Percentiles rank a stretch among this genome's conserved stretches.
These are phyloP conservation scores for Mus pahari DNA, from an alignment of 2,113 vertebrate species.

Conservation along the genomic window DNA sequence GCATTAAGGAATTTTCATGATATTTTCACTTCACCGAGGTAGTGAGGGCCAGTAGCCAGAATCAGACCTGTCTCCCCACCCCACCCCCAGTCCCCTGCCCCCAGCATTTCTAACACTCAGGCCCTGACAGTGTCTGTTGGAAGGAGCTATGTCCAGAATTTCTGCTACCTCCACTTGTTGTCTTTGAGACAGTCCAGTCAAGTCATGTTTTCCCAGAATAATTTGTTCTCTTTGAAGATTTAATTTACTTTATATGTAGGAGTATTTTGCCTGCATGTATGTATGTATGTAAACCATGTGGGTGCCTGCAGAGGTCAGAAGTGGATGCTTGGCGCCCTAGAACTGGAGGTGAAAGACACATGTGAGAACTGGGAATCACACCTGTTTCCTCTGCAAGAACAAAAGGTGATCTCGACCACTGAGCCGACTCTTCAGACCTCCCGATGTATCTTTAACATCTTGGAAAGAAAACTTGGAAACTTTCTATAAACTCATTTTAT, in stretches of 20 bases:
- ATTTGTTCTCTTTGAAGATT: not conserved
- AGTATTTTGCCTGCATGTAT: not conserved
- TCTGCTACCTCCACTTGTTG: not conserved
- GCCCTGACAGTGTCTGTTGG: not conserved
- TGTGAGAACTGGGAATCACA: not conserved
- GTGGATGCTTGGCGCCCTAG: not conserved
- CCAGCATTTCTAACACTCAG: not conserved
- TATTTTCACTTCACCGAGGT: not conserved
- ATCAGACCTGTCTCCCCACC: not conserved
- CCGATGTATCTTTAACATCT: not conserved
- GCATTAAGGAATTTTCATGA: not conserved
- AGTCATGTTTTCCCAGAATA: not conserved
- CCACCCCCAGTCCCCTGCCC: not conserved
- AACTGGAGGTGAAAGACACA: not conserved
- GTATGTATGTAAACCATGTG: not conserved
- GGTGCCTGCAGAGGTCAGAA: not conserved
- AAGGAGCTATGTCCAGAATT: rapidly evolving
- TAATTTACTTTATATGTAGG: not conserved
- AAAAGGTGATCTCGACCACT: too few relatives aligned
- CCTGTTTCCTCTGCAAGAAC: not conserved
- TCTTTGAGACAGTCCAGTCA: not conserved
- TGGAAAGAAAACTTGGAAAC: not conserved
- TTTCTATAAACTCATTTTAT: not conserved
- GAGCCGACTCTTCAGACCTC: not conserved
- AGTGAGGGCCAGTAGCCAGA: not conserved